These are phyloP conservation scores for Torymus aiolomorphi DNA, from an alignment of 2,888 invertebrate species.

Conservation along the genomic window DNA sequence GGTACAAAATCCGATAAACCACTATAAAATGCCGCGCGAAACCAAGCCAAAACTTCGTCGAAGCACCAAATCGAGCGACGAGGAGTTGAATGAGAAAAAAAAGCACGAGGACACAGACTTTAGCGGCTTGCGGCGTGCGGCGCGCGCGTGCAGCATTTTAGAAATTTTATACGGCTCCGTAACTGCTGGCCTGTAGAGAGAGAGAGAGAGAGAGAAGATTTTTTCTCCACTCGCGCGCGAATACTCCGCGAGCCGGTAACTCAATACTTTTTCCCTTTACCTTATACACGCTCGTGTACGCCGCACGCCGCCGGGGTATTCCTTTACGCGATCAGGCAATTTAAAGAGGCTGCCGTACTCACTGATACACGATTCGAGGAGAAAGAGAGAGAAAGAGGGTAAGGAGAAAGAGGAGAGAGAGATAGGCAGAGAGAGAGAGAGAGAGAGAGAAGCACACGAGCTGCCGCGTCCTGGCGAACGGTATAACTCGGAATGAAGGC, in stretches of 20 bases:
- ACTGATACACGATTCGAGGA: constrained; percentile 46
- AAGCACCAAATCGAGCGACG: too few relatives aligned
- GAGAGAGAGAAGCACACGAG: constrained; percentile 6
- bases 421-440: not conserved
- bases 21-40: too few relatives aligned
- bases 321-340: constrained; percentile 50
- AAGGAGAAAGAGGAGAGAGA: constrained; percentile 3
- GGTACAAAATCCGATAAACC: too few relatives aligned
- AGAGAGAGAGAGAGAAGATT: not conserved
- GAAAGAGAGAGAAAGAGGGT: not conserved
- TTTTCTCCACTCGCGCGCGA: not conserved
- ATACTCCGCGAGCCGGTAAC: constrained; percentile 32
- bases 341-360: constrained; percentile 51
- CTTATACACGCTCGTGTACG: not conserved
- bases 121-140: not conserved
- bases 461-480: constrained; percentile 64
- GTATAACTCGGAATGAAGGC: constrained; percentile 68
- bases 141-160: constrained; percentile 3
- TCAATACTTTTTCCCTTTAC: constrained; percentile 40
- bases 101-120: not conserved
- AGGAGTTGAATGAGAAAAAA: not conserved
- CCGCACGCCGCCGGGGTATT: constrained; percentile 9
- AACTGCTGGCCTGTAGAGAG: not conserved
- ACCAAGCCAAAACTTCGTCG: too few relatives aligned
- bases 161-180: constrained; percentile 36